Evolutionary conservation across 2,888 invertebrate genomes (phyloP), one percentile per base, ranked within the genome.

Genomic region (Theretra japonica): DNA sequence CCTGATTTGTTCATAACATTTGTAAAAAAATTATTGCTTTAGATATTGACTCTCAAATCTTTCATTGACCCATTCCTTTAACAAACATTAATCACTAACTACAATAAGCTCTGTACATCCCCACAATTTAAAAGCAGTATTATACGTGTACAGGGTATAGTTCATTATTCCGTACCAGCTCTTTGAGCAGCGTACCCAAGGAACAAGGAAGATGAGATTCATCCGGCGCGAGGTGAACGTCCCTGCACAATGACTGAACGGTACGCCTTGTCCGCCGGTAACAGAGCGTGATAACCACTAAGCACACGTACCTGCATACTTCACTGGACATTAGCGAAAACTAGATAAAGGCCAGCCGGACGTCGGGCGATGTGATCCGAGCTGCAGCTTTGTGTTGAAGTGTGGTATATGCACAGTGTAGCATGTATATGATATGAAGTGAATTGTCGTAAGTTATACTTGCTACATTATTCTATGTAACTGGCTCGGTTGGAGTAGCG

Each of bases 271-370:
- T 41, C 41, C 41, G 41, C 6, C 23, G 65, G 65, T 65, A 65
- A 48, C 65, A 65, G 65, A 65, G 48, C 65, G 48, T 65, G 65
- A 65, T 15, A 19, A 53, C 53, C 53, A 65, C 62, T 62, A 41
- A 62, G 62, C 41, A 41, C 11, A 41, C 41, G 41, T 21, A 62
- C 33, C n/a, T 33, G 33, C 62, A 62, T 19, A 53, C 62, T 71
- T 71, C 53, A 65, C 23, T 65, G 56, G 30, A 30, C 70, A 56
- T 70, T 65, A 71, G 53, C 33, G 23, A 53, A 53, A 62, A 41
- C 53, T 19, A 65, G 70, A 71, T 71, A 71, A 71, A 56, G 33
- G 7, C 53, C 41, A 21, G 60, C 56, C 65, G 62, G 70, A 28
- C 28, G 60, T 60, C 50, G 33, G 53, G 11, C n/a, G 5, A 17